A percentile compares a stretch with the other conserved stretches of the same genome.
Evolutionary conservation across 2,113 vertebrate genomes (phyloP).

Genomic region (Fukomys damarensis): DNA sequence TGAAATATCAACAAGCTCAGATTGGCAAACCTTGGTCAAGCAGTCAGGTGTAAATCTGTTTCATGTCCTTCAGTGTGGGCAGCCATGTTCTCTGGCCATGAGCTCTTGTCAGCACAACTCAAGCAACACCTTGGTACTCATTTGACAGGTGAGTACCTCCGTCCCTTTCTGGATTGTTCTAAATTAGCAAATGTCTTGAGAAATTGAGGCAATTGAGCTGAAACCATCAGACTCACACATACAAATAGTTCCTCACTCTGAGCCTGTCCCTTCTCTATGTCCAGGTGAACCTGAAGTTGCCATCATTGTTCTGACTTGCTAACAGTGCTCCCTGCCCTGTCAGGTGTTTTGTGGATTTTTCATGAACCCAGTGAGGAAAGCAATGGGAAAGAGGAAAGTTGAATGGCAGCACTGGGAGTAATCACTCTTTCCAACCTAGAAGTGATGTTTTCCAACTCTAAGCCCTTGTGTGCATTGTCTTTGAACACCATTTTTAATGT

Average conservation of each 20-base stretch:
- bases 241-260: background rate
- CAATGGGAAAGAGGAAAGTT: background rate
- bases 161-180: background rate
- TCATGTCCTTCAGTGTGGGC: background rate
- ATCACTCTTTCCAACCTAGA: background rate
- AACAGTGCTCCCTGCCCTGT: background rate
- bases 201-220: background rate
- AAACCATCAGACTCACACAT: background rate
- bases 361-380: background rate
- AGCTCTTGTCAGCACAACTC: background rate
- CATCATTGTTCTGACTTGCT: background rate
- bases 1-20: background rate
- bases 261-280: background rate
- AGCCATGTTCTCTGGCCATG: background rate
- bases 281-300: background rate
- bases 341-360: background rate
- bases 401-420: background rate
- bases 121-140: background rate
- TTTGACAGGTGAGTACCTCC: background rate
- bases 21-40: background rate
- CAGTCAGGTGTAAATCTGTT: background rate
- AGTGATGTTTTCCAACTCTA: background rate
- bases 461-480: background rate
- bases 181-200: background rate
- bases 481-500: background rate